Base-by-base conservation (phyloP, 2,888 invertebrate species). In the Anthophora plumipes region DNA sequence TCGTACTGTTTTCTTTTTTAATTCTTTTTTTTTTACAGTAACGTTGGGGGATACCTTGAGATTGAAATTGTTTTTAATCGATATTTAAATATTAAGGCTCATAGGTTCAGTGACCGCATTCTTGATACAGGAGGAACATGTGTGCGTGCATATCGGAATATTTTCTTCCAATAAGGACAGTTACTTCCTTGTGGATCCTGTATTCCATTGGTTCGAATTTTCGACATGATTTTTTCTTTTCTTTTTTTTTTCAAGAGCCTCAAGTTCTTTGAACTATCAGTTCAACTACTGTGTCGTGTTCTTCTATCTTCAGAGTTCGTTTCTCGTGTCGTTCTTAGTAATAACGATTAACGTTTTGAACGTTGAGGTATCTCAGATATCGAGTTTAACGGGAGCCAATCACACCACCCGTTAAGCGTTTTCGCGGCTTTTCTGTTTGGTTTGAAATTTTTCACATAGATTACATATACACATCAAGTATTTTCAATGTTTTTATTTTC, bases 31-130 rank as follows among this genome's bases (percentile, higher is more conserved):
- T 43, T 50, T 7, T 50, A 0, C 14, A 22, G 37, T 50, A 9
- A 17, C 1, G n/a, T 50, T 7, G 0, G 4, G 11, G 22, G 22
- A 4, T 12, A 8, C 4, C 8, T 5, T 9, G 54, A 20, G 1
- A 20, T n/a, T 63, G 25, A 63, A 74, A 72, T 76, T 75, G 52
- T 70, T 70, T 70, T 82, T 67, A 67, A 82, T 82, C 77, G 60
- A 82, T 82, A 82, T 77, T 74, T 68, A 73, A 69, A 73, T 74
- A 61, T 82, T 70, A 70, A 77, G 46, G 41, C 55, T 37, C 14
- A 46, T 31, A 73, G 25, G 77, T 82, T 82, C 82, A 77, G 54
- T 82, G 82, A 63, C 82, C 82, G 71, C 54, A 55, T 70, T 60
- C 52, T 68, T 41, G 25, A 31, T 31, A 59, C 11, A 12, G 43